Base-by-base conservation (phyloP, 1,140 invertebrate genomes). In the Ptiloglossa arizonensis region DNA sequence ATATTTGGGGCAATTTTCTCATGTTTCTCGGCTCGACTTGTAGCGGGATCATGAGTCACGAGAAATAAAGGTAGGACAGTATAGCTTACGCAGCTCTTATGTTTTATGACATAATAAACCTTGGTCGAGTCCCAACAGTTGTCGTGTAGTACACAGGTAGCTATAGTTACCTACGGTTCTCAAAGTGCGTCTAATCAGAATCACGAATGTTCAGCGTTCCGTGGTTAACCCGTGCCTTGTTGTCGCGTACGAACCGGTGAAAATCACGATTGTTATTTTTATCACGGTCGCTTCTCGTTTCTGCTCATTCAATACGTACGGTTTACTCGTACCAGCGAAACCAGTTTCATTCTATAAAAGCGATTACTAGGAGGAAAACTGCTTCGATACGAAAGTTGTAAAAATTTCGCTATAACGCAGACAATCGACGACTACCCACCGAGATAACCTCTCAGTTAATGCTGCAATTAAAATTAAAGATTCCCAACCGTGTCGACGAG, bases 391-490 rank as follows among this genome's bases (percentile, higher is more conserved):
- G 57, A n/a, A 56, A 38, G 15, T 29, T 56, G 63, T 35, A 38
- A 50, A 62, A 72, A 62, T 63, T 19, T 17, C 13, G 57, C 50
- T 72, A 72, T n/a, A 48, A 35, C 41, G 8, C 6, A 15, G 41
- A 19, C 69, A 50, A 72, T 72, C 44, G 56, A 17, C 8, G 41
- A 35, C 29, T 50, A n/a, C 29, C 44, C 57, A 27, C 19, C 2
- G 29, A 35, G 69, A 57, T 69, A 69, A 69, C 54, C 67, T 69
- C 67, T 69, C 48, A 72, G 63, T 72, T 72, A 62, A 63, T 19
- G 29, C 17, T 48, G 32, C 19, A 72, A 72, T 72, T 62, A 50
- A 62, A 57, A 63, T 72, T 59, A 15, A 63, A 72, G 41, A 35
- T 62, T 50, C 35, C 11, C n/a, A 8, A 9, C 44, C 8, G 5